Base-by-base conservation (phyloP, 2,888 invertebrate genomes). In the Gastrophysa polygoni region DNA sequence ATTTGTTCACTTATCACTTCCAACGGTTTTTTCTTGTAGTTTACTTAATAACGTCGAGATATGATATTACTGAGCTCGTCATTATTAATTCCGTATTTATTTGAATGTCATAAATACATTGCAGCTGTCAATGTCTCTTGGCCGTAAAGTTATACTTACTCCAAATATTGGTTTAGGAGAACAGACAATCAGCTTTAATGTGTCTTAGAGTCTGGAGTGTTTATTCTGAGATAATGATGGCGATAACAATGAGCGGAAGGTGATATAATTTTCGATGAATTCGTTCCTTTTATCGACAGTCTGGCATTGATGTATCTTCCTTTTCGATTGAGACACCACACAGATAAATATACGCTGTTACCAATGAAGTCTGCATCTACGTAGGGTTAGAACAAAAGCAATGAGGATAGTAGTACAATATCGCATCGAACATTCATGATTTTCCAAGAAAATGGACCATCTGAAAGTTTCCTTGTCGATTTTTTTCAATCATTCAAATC, bases 81-180 rank as follows among this genome's bases (percentile, higher is more conserved):
- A 71, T 71, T 69, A 73, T 70, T 71, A 71, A 73, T 70, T 71
- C 63, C 62, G 63, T 70, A 73, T 73, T 71, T 71, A 72, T 71
- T 71, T 70, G 70, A 72, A 73, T 72, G 66, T 66, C 71, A 68
- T 72, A 73, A 71, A 72, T 72, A 71, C 65, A 66, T 64, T 71
- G 72, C 73, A 75, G 73, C 73, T 74, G 75, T 71, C 69, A 63
- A 61, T 67, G 61, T 71, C 71, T 70, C 74, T 72, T 73, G 73
- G 71, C 71, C 72, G 70, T 70, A 66, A 67, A 71, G 71, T 71
- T 75, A 73, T 71, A 72, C 61, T 68, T 69, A 73, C 60, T 69
- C 70, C 73, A 75, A 75, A 75, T 75, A 75, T 75, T 75, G 67
- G 67, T 71, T 73, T 73, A 75, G 74, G 73, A n/a, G n/a, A 67